A percentile compares a stretch with the other conserved stretches of the same genome.
These are phyloP conservation scores for Leptopilina syphax DNA, from an alignment of 2,888 invertebrate genomes.

Conservation along the genomic window DNA sequence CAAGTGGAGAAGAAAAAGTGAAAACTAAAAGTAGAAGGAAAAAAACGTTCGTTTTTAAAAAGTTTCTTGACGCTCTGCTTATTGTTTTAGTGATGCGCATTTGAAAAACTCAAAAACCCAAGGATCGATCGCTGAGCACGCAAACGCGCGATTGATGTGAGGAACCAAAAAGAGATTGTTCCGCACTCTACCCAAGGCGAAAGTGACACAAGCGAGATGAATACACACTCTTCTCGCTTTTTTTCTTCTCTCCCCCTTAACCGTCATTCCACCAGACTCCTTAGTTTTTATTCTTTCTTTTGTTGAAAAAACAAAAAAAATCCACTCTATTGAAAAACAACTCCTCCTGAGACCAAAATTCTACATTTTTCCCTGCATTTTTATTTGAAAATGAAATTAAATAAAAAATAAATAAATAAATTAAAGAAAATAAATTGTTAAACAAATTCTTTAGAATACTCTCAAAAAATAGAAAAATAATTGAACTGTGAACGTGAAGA, in stretches of 20 bases:
- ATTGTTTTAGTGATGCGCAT: background rate
- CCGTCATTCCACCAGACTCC: background rate
- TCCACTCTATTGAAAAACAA: background rate
- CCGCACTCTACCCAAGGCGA: conserved; percentile 69
- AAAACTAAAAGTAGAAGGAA: conserved; percentile 35
- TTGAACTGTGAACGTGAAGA: no score
- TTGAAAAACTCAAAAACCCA: conserved; percentile 45
- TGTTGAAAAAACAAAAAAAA: background rate
- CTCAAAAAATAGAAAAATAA: no score
- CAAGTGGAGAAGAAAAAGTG: background rate
- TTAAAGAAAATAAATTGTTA: no score
- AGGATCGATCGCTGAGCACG: conserved; percentile 58
- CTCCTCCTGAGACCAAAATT: background rate
- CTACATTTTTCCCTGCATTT: no score
- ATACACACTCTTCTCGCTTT: background rate
- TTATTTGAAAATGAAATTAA: no score
- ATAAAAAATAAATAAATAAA: no score
- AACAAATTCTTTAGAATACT: no score
- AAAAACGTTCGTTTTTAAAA: background rate
- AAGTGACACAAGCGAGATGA: conserved; percentile 63
- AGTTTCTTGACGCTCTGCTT: conserved; percentile 18
- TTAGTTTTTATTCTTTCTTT: background rate
- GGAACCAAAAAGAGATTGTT: conserved; percentile 65
- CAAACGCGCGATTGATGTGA: conserved; percentile 61
- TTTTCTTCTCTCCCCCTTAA: background rate